phyloP scores from a whole-genome alignment of 2,113 vertebrate genomes.

The Entelurus aequoreus region DNA sequence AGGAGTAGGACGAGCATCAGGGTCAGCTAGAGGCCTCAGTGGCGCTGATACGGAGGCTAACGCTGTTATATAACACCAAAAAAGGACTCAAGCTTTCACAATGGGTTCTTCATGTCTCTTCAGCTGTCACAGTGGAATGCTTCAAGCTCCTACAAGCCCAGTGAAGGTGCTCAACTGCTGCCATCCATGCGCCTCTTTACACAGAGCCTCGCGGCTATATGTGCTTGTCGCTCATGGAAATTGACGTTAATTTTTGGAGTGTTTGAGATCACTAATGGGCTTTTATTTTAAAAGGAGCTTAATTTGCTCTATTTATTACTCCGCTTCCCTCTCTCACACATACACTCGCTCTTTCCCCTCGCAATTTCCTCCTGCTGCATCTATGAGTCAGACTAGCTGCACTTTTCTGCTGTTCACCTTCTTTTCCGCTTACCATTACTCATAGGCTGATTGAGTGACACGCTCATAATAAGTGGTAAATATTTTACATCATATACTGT shows the following conservation, averaged over 20 bases:
- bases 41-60: conserved; percentile 15
- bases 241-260: conserved; percentile 14
- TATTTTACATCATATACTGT: not conserved
- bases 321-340: conserved; percentile 11
- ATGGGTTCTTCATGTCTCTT: conserved; percentile 14
- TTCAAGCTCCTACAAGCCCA: conserved; percentile 20
- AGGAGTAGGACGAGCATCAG: conserved; percentile 21
- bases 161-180: conserved; percentile 28
- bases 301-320: conserved; percentile 31
- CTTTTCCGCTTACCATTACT: conserved; percentile 12
- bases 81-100: conserved; percentile 7
- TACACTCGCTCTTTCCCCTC: conserved; percentile 40
- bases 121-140: conserved; percentile 19
- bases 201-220: not conserved
- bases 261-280: conserved; percentile 12
- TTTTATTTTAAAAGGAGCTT: conserved; percentile 38
- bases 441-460: not conserved
- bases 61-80: conserved; percentile 39
- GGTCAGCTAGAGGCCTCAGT: conserved; percentile 17
- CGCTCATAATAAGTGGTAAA: not conserved
- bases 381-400: conserved; percentile 72
- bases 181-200: conserved; percentile 14
- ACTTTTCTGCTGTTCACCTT: conserved; percentile 53
- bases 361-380: conserved; percentile 64
- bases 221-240: not conserved